phyloP scores from a whole-genome alignment of 2,888 invertebrate genomes.

The Entomobrya multifasciata region DNA sequence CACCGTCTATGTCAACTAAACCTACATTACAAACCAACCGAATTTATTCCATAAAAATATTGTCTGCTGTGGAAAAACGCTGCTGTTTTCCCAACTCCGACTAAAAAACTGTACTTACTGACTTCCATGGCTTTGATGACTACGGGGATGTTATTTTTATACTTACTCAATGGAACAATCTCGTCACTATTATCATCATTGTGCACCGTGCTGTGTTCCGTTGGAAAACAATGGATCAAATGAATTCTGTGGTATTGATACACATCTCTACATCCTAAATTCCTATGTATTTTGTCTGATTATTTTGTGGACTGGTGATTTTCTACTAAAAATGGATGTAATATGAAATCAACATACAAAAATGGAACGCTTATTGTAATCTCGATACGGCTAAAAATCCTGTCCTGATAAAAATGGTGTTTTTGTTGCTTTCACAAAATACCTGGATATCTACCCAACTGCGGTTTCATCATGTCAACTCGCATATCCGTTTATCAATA shows the following conservation, averaged over 20 bases:
- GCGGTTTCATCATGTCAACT: too few species aligned
- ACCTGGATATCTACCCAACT: too few species aligned
- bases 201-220: background rate
- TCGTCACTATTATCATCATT: background rate
- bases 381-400: background rate
- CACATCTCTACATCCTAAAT: too few species aligned
- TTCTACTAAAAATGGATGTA: background rate
- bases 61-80: conserved; percentile 16
- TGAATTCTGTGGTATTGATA: background rate
- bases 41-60: background rate
- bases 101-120: background rate
- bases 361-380: background rate
- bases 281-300: too few species aligned
- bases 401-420: background rate
- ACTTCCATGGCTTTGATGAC: background rate
- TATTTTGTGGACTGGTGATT: too few species aligned
- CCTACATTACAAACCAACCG: background rate
- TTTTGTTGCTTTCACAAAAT: background rate
- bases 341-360: conserved; percentile 25
- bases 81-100: background rate
- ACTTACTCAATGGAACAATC: conserved; percentile 44
- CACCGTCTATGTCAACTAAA: background rate
- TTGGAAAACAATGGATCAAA: conserved; percentile 14
- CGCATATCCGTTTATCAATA: conserved; percentile 8
- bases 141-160: conserved; percentile 8